Conservation (phyloP, 2,797 vertebrate genomes). For the Macrochelys suwanniensis region DNA sequence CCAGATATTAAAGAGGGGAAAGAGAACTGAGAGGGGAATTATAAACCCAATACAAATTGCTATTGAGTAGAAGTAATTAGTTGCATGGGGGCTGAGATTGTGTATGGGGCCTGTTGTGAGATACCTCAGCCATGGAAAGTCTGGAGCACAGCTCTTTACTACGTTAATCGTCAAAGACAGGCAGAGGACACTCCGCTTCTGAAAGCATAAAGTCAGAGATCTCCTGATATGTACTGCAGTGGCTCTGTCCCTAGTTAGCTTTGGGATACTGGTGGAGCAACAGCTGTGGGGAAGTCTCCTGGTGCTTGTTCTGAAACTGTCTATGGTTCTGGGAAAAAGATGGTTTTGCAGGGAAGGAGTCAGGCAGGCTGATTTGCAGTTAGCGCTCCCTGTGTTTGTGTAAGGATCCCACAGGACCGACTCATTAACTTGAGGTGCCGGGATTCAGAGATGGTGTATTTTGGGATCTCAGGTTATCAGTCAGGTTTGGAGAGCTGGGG, state of each 20-base stretch:
- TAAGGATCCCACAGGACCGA: not conserved
- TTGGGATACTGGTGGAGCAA: conserved; percentile 40
- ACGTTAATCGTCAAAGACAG: conserved; percentile 69
- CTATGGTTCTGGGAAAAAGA: not conserved
- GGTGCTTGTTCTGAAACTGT: not conserved
- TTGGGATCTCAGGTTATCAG: not conserved
- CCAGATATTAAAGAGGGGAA: conserved; percentile 46
- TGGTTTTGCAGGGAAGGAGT: not conserved
- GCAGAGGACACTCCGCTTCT: conserved; percentile 58
- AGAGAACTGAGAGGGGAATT: conserved; percentile 66
- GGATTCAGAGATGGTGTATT: not conserved
- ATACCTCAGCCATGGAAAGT: conserved; percentile 24
- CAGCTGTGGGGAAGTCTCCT: rapidly evolving
- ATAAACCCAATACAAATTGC: conserved; percentile 66
- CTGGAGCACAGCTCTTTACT: conserved; percentile 42
- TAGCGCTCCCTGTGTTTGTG: not conserved
- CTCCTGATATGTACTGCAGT: conserved; percentile 50
- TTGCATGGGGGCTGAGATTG: conserved; percentile 60
- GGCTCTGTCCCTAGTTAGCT: rapidly evolving
- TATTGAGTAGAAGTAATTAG: conserved; percentile 63
- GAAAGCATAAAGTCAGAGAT: conserved; percentile 26
- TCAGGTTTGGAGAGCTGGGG: not conserved
- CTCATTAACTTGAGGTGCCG: too few relatives aligned
- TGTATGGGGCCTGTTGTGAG: conserved; percentile 54
- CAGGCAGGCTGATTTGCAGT: not conserved